Percentiles rank a stretch among this genome's conserved stretches.
Evolutionary conservation across 2,113 vertebrate species (phyloP).

Genomic region (Gobio gobio): DNA sequence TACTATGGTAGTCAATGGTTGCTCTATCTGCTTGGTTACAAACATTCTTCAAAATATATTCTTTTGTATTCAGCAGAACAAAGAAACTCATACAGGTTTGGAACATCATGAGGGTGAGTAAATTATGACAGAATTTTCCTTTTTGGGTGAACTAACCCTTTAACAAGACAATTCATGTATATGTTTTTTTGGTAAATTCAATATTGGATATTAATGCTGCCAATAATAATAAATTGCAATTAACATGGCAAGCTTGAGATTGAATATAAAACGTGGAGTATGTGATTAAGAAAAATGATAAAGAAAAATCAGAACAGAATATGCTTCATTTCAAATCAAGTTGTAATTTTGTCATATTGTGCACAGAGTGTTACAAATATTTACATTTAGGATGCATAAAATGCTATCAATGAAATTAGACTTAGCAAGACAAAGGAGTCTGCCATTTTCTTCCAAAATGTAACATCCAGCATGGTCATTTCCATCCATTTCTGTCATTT

Average conservation of each 20-base stretch:
- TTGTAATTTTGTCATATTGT: neutral
- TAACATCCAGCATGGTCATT: neutral
- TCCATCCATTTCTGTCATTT: neutral
- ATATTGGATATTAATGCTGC: neutral
- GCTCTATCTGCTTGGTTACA: no score
- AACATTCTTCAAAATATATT: no score
- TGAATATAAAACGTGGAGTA: neutral
- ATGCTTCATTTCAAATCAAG: neutral
- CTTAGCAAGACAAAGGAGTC: neutral
- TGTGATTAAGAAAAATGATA: neutral
- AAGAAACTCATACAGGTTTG: no score
- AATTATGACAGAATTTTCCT: no score
- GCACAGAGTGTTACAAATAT: neutral
- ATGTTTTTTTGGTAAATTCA: neutral
- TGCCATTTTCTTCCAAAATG: neutral
- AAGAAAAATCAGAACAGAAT: neutral
- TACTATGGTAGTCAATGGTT: no score
- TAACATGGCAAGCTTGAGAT: neutral
- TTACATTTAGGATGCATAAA: neutral
- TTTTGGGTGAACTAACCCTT: no score
- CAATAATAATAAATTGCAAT: neutral
- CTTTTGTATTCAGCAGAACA: no score
- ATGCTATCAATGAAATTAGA: neutral
- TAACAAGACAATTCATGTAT: neutral
- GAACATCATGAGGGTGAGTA: no score